Evolutionary conservation across 1,140 invertebrate genomes (phyloP).

Genomic region (Onthophagus taurus): DNA sequence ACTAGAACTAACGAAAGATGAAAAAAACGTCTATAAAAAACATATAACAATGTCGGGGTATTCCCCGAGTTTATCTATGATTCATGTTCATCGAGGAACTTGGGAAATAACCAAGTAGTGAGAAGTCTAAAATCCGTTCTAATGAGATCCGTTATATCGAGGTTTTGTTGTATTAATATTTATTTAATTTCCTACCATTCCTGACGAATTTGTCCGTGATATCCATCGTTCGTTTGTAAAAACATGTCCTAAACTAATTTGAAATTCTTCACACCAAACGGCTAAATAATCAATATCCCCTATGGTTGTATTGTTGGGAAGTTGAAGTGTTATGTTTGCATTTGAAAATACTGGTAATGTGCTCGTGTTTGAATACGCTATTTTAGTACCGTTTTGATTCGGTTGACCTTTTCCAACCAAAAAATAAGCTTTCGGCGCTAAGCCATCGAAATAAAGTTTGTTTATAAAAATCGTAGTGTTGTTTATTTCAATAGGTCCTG

Average conservation of each 20-base stretch:
- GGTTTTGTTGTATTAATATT: not conserved
- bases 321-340: slow-evolving; percentile 72
- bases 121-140: too few species aligned
- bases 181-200: not conserved
- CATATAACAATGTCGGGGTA: too few species aligned
- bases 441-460: slow-evolving; percentile 20
- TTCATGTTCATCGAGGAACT: too few species aligned
- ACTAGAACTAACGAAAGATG: too few species aligned
- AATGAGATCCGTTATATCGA: too few species aligned
- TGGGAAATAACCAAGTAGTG: too few species aligned
- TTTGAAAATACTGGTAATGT: slow-evolving; percentile 56
- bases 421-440: slow-evolving; percentile 17
- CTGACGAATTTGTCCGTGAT: not conserved
- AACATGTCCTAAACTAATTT: slow-evolving; percentile 65
- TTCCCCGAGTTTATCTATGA: too few species aligned
- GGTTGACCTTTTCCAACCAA: slow-evolving; percentile 14
- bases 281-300: slow-evolving; percentile 81
- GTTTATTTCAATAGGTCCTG: slow-evolving; percentile 19
- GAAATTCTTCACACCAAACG: slow-evolving; percentile 71
- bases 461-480: slow-evolving; percentile 21
- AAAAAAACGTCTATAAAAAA: too few species aligned
- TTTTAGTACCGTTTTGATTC: slow-evolving; percentile 4
- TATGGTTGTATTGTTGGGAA: slow-evolving; percentile 73
- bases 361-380: slow-evolving; percentile 21
- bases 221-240: slow-evolving; percentile 7